Percentiles rank a stretch among this genome's conserved stretches.
Conservation (phyloP, 2,888 invertebrate species). For the Erpobdella octoculata region DNA sequence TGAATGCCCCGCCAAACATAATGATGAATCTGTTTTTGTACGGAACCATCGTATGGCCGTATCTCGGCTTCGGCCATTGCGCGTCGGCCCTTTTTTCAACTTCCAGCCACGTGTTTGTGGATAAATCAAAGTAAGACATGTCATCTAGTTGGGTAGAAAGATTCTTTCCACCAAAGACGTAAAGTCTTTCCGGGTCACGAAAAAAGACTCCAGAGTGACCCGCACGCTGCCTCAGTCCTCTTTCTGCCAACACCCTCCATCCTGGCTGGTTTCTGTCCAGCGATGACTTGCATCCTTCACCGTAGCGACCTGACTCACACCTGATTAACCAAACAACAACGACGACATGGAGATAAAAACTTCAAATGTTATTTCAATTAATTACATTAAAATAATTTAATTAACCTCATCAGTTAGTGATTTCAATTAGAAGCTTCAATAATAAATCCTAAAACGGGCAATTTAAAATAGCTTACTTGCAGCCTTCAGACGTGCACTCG, state of each 20-base stretch:
- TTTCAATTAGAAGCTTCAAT: too few relatives aligned
- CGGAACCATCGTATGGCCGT: conserved; percentile 70
- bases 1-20: conserved; percentile 77
- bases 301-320: too few relatives aligned
- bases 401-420: too few relatives aligned
- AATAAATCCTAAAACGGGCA: too few relatives aligned
- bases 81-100: conserved; percentile 9
- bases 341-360: too few relatives aligned
- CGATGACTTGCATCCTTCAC: too few relatives aligned
- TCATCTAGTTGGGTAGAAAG: conserved; percentile 73
- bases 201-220: conserved; percentile 81
- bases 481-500: conserved; percentile 38
- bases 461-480: conserved; percentile 13
- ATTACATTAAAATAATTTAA: too few relatives aligned
- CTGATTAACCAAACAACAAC: too few relatives aligned
- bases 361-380: too few relatives aligned
- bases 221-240: conserved; percentile 57
- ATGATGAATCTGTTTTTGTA: conserved; percentile 54
- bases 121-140: conserved; percentile 67
- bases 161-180: conserved; percentile 87
- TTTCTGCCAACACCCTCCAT: not conserved
- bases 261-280: too few relatives aligned
- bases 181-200: conserved; percentile 71
- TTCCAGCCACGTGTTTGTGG: conserved; percentile 24
- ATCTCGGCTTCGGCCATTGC: conserved; percentile 65